Percentiles rank a stretch among this genome's conserved stretches.
Conservation (phyloP, 2,888 invertebrate species). For the Mesorhabditis sp. region DNA sequence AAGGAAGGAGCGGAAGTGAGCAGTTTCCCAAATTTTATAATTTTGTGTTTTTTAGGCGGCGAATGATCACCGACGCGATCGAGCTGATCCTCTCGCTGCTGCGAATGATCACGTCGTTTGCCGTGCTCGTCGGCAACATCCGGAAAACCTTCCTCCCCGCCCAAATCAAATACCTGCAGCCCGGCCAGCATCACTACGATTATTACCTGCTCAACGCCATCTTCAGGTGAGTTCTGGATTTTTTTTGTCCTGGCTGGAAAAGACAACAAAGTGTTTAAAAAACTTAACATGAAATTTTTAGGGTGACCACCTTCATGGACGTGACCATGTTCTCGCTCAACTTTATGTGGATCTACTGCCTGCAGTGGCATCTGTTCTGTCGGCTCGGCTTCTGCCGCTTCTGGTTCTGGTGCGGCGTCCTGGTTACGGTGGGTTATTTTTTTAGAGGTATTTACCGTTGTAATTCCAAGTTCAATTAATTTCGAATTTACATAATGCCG, state of each 20-base stretch:
- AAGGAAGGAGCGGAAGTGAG: constrained; percentile 41
- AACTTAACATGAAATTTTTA: constrained; percentile 14
- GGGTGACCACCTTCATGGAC: constrained; percentile 48
- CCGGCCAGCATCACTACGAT: constrained; percentile 43
- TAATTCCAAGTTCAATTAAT: not conserved
- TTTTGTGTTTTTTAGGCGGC: constrained; percentile 28
- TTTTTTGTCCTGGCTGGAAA: constrained; percentile 7
- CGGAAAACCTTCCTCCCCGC: constrained; percentile 52
- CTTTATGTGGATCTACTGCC: constrained; percentile 41
- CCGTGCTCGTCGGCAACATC: constrained; percentile 45
- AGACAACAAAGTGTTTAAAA: not conserved
- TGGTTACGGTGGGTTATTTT: not conserved
- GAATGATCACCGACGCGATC: constrained; percentile 49
- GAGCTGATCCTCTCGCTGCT: constrained; percentile 50
- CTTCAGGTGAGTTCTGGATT: constrained; percentile 33
- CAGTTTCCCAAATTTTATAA: not conserved
- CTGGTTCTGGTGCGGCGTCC: constrained; percentile 10
- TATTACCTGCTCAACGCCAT: constrained; percentile 47
- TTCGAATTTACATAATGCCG: no score
- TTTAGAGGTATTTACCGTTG: not conserved
- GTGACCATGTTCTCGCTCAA: constrained; percentile 54
- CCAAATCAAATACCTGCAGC: constrained; percentile 40
- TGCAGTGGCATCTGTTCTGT: constrained; percentile 53
- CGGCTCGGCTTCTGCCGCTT: constrained; percentile 33
- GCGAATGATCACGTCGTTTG: constrained; percentile 52